These are phyloP conservation scores for Anticlea derivata DNA, from an alignment of 2,888 invertebrate genomes.

Conservation along the genomic window DNA sequence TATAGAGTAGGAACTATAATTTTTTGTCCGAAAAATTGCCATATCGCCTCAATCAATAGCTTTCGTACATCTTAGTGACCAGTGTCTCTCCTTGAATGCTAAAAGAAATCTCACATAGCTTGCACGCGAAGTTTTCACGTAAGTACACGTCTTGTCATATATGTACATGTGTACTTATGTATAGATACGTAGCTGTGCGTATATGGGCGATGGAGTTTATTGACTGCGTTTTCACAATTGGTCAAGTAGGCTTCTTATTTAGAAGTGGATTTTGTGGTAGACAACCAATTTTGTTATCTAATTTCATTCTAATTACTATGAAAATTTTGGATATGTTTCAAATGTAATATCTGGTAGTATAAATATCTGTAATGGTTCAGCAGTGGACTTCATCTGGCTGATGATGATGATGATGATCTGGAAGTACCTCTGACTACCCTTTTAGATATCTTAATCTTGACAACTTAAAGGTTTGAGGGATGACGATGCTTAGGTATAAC, in stretches of 20 bases:
- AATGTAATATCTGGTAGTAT: too few relatives aligned
- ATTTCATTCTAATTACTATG: too few relatives aligned
- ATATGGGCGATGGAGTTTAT: conserved; percentile 34
- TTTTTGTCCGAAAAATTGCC: conserved; percentile 18
- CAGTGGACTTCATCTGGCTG: too few relatives aligned
- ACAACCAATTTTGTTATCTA: too few relatives aligned
- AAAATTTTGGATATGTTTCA: too few relatives aligned
- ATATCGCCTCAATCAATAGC: conserved; percentile 22
- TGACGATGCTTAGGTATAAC: too few relatives aligned
- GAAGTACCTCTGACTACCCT: too few relatives aligned
- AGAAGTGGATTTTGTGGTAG: background rate
- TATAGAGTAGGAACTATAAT: too few relatives aligned
- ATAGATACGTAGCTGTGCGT: conserved; percentile 18
- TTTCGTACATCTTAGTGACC: conserved; percentile 28
- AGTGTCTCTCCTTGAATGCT: conserved; percentile 71
- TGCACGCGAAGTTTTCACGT: conserved; percentile 77
- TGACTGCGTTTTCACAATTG: conserved; percentile 38
- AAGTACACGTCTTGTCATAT: conserved; percentile 49
- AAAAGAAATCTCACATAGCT: conserved; percentile 71
- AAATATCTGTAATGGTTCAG: too few relatives aligned
- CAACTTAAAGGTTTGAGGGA: too few relatives aligned
- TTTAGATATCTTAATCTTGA: too few relatives aligned
- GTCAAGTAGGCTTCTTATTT: conserved; percentile 15
- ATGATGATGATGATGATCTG: too few relatives aligned
- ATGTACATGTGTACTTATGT: conserved; percentile 33